Base-by-base conservation (phyloP, 2,888 invertebrate species). In the Cremastobaeus sp. region DNA sequence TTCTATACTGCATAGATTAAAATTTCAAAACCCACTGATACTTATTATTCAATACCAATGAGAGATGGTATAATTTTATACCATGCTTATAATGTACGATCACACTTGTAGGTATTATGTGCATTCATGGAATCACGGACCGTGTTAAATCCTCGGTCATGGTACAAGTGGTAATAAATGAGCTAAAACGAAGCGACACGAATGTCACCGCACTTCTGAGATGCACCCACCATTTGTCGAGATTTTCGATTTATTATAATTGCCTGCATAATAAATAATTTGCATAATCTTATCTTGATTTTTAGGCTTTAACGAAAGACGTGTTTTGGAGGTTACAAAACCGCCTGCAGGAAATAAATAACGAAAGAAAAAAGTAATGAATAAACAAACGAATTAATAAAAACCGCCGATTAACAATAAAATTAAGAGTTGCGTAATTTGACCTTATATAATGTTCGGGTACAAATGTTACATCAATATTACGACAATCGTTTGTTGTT, bases 141-240 rank as follows among this genome's bases (percentile, higher is more conserved):
- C 57, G 59, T 59, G 64, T 28, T 32, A 72, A 59, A 34, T 45
- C 50, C 34, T 18, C 47, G 9, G 47, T 60, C 48, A 37, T 48
- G 48, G 39, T 64, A 48, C 62, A 55, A 34, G 57, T 57, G 43
- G 20, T 64, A 64, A 70, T 70, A 70, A 62, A 64, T 57, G 57
- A 64, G 41, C 48, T 41, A 45, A 52, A 50, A 52, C 28, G 28
- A 35, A 21, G 17, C 34, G 39, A 55, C 47, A 28, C 14, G 6
- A 50, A 71, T 50, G 21, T 15, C 50, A 21, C 39, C 34, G 39
- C 8, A 18, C 4, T 30, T 32, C 20, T 57, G 17, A 25, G 21
- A 14, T 39, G 37, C 39, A 47, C 39, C 12, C 47, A 20, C 35
- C 28, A 41, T 66, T 57, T 45, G 48, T 57, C 28, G 34, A 55